These are phyloP conservation scores for Chydorus sphaericus DNA, from an alignment of 2,888 invertebrate species.

Conservation along the genomic window DNA sequence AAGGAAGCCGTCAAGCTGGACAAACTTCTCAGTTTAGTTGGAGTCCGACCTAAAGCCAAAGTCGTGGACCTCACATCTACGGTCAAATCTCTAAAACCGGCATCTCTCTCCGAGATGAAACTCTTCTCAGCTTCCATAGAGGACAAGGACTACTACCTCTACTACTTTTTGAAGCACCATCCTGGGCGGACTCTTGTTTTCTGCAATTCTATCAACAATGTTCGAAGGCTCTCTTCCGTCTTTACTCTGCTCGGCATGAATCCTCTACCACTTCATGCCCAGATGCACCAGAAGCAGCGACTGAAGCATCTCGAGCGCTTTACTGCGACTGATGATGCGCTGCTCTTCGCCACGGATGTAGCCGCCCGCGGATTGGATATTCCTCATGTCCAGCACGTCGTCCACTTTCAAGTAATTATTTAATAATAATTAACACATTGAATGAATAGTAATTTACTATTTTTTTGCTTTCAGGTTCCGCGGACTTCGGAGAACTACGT, in stretches of 20 bases:
- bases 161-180: slow-evolving; percentile 72
- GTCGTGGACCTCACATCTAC: slow-evolving; percentile 66
- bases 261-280: slow-evolving; percentile 66
- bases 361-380: slow-evolving; percentile 95
- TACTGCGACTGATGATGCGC: slow-evolving; percentile 48
- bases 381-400: slow-evolving; percentile 78
- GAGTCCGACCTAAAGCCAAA: slow-evolving; percentile 69
- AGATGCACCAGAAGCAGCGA: slow-evolving; percentile 86
- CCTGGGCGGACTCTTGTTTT: slow-evolving; percentile 86
- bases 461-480: slow-evolving; percentile 20
- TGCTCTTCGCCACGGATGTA: slow-evolving; percentile 86
- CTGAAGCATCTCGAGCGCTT: slow-evolving; percentile 81
- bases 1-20: slow-evolving; percentile 61
- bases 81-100: slow-evolving; percentile 45
- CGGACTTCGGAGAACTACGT: slow-evolving; percentile 56
- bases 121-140: slow-evolving; percentile 43
- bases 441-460: neutral
- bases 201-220: slow-evolving; percentile 85
- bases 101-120: slow-evolving; percentile 8
- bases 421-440: neutral
- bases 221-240: slow-evolving; percentile 48
- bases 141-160: slow-evolving; percentile 81
- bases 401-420: slow-evolving; percentile 74
- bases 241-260: slow-evolving; percentile 51
- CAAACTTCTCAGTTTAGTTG: slow-evolving; percentile 58